Base-by-base conservation (phyloP, 1,140 invertebrate species). In the Neomicropteryx cornuta region DNA sequence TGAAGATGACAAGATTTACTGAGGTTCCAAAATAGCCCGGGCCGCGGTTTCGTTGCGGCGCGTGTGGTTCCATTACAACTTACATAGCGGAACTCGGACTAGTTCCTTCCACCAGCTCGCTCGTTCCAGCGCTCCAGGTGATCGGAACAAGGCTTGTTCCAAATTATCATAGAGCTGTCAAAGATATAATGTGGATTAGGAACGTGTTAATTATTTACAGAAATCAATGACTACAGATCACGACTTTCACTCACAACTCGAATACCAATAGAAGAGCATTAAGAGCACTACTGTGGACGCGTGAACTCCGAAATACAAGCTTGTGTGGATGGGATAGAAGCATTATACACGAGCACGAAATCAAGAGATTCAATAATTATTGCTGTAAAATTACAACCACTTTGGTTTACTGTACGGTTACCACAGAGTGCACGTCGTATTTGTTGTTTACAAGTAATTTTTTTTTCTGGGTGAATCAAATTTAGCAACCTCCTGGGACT, bases 81-180 rank as follows among this genome's bases (percentile, higher is more conserved):
- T 62, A 20, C 55, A 58, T 0, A 45, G 38, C 0, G 52, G 53
- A 11, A 35, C 20, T 11, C 31, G 57, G 18, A 75, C 62, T 19
- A 88, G 77, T 45, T 88, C 78, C 19, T 71, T 68, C 87, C 86
- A 91, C 83, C 85, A 91, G 5, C 62, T 41, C 5, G 86, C 76
- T 23, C 86, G 68, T 51, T 83, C 75, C 55, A 87, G 75, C 2
- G 76, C 78, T 3, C 78, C 74, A 3, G 77, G 71, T 44, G 76
- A 72, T 41, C 77, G 75, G 45, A 79, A 76, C 60, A 90, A 77
- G 44, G 77, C 74, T 35, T 75, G 70, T 61, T 88, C 77, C 21
- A 92, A 67, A 62, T 90, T 80, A 60, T 90, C 76, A 56, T 93
- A 93, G 36, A 94, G 66, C 75, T 87, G 60, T 35, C 65, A 68